Base-by-base conservation (phyloP, 2,888 invertebrate genomes). In the Noctua comes region DNA sequence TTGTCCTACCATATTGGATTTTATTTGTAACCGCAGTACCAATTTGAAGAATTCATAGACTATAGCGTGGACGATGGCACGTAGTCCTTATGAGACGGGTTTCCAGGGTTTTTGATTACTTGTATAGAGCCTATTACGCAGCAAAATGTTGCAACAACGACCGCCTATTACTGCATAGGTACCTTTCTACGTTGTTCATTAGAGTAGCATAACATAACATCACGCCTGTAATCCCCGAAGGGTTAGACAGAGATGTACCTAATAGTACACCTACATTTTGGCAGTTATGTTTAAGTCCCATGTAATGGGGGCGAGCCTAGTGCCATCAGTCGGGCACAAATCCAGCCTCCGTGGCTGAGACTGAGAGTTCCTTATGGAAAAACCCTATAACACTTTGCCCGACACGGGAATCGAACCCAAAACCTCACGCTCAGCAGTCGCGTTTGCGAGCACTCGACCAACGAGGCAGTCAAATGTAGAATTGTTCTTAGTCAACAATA, bases 21-120 rank as follows among this genome's bases (percentile, higher is more conserved):
- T 78, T 77, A 27, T 59, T 57, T 48, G 13, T n/a, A 62, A 69
- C 77, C 51, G 18, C 80, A 79, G 8, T 0, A 27, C 7, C 27
- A n/a, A n/a, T 69, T 69, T 27, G 10, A 7, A 73, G 21, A 43
- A 57, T 27, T 16, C 13, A 43, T 1, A 11, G 1, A 24, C 1
- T 36, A n/a, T 13, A 36, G 31, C 68, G 51, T 68, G 62, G 2
- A 21, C 16, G n/a, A 21, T 18, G 10, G 10, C 48, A 79, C 65
- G 40, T 65, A 79, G 40, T 16, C 27, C 6, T 5, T 46, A 13
- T 21, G 21, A 5, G 6, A 11, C 21, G 40, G 21, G 27, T 72
- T 59, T n/a, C 0, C 40, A 71, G 21, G 6, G 21, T 75, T 66
- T 4, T 68, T 48, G 3, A n/a, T 66, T 31, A 46, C 18, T 40